Evolutionary conservation across 2,113 vertebrate genomes (phyloP).

Genomic region (Peromyscus maniculatus): DNA sequence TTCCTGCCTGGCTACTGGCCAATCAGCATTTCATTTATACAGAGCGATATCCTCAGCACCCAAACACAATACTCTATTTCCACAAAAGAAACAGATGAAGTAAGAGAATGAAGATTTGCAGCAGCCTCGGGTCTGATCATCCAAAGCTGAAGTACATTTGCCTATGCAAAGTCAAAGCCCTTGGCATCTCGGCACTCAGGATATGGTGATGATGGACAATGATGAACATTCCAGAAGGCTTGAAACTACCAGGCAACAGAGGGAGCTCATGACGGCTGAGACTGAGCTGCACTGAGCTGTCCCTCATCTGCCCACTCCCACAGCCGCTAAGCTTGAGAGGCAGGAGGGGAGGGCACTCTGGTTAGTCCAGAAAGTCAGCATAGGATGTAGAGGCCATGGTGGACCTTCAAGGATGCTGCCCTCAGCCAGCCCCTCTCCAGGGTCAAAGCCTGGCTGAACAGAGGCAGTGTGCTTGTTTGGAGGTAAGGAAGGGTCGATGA

Average conservation of each 20-base stretch:
- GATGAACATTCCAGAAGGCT: conserved; percentile 53
- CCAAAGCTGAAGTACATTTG: neutral
- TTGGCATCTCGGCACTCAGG: neutral
- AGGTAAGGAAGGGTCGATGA: neutral
- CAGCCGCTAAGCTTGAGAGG: neutral
- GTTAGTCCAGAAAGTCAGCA: neutral
- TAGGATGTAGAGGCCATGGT: neutral
- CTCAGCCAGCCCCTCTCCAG: neutral
- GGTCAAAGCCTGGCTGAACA: neutral
- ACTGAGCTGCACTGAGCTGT: neutral
- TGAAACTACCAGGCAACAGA: neutral
- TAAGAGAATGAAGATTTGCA: neutral
- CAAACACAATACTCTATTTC: neutral
- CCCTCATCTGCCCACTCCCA: neutral
- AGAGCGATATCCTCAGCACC: no score
- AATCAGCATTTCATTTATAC: no score
- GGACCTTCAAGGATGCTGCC: neutral
- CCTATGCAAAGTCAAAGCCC: neutral
- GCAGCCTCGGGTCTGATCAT: neutral
- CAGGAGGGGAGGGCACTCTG: neutral
- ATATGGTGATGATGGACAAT: neutral
- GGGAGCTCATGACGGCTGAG: neutral
- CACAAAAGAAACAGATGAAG: neutral
- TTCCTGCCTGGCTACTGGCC: no score
- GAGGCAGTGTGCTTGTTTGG: neutral